These are phyloP conservation scores for Mormyrus proboscirostris DNA, from an alignment of 2,797 vertebrate genomes.

Conservation along the genomic window DNA sequence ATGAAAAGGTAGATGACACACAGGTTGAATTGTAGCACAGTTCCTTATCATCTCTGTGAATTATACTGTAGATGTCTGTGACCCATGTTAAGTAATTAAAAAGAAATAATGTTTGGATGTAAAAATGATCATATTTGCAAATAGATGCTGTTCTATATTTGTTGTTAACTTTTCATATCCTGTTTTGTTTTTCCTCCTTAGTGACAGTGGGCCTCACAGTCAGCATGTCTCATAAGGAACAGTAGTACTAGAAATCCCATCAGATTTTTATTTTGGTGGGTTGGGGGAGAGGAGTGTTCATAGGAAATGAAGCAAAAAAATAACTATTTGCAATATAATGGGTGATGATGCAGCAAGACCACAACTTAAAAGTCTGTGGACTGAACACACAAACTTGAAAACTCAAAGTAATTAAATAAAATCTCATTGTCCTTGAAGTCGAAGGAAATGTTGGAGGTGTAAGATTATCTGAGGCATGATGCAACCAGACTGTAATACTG, in stretches of 20 bases:
- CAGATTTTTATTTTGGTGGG: neutral
- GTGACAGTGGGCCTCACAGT: neutral
- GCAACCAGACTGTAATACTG: conserved; percentile 71
- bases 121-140: neutral
- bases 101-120: neutral
- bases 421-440: conserved; percentile 65
- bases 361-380: conserved; percentile 60
- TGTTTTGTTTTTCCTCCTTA: neutral
- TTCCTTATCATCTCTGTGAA: neutral
- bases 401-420: conserved; percentile 66
- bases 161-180: neutral
- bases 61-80: neutral
- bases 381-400: conserved; percentile 59
- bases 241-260: conserved; percentile 14
- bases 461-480: conserved; percentile 68
- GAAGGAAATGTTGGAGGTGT: conserved; percentile 60
- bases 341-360: conserved; percentile 59
- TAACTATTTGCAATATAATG: conserved; percentile 43
- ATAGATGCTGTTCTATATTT: neutral
- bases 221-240: neutral
- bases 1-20: neutral
- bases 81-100: neutral
- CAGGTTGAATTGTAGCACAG: too few species aligned
- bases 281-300: neutral
- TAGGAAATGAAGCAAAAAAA: conserved; percentile 39